Base-by-base conservation (phyloP, 2,113 vertebrate species). In the Corythornis madagascariensis region DNA sequence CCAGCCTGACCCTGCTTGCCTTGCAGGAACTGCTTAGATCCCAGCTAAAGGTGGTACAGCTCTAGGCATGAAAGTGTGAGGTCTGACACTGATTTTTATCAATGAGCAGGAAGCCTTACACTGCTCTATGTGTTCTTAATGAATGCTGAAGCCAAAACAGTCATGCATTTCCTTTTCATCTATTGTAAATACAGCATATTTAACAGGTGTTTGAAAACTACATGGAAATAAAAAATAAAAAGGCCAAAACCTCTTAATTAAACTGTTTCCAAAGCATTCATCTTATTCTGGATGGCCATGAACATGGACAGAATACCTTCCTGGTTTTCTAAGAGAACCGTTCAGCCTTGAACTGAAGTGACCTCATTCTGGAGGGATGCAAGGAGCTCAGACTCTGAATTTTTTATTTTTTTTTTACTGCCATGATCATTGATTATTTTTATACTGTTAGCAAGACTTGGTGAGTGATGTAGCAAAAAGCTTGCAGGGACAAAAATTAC, bases 71-170 rank as follows among this genome's bases (percentile, higher is more conserved):
- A 29, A 94, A 70, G 64, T 52, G 69, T 71, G 78, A 84, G 65
- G 69, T 73, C 82, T 96, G 72, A 88, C 82, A 83, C 75, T 43
- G 77, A 89, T 92, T 67, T 29, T 29, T 89, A 89, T 92, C 95
- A 73, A 66, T 48, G 63, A 80, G 55, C 64, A 86, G 69, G 74
- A 83, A 91, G 69, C 78, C 28, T 50, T 80, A 13, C 9, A 13
- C 33, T 81, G 70, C 42, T 79, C 33, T 74, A 0, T 52, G 59
- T 77, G 43, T 77, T 92, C 63, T 76, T 76, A 73, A 81, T 25
- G 29, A 92, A 73, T 48, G 42, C 57, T 79, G 69, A 95, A 92
- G 78, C 66, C 38, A 53, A 92, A 93, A 77, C 50, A 80, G 45
- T 65, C 4, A 13, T 61, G 20, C 17, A 13, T 86, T 92, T 90